phyloP scores from a whole-genome alignment of 2,888 invertebrate species.

The Embidobia sp. region DNA sequence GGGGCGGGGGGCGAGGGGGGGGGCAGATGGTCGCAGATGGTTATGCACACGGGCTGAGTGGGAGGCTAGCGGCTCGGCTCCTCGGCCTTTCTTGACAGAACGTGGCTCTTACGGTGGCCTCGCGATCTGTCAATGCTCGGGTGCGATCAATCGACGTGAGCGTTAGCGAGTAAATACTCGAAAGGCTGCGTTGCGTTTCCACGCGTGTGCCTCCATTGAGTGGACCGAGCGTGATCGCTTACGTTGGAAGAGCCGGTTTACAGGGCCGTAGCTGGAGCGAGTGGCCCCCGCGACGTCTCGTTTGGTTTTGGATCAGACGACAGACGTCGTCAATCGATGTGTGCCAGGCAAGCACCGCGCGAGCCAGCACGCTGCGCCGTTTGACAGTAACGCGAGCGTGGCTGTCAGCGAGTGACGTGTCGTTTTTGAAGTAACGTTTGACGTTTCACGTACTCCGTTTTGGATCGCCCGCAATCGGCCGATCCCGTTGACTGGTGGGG shows the following conservation, averaged over 20 bases:
- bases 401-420: constrained; percentile 13
- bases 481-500: constrained; percentile 53
- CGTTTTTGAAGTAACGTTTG: neutral
- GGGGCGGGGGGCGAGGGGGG: no score
- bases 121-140: constrained; percentile 28
- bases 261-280: constrained; percentile 34
- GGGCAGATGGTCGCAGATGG: no score
- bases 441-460: constrained; percentile 7
- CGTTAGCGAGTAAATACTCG: constrained; percentile 3
- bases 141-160: constrained; percentile 31
- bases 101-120: constrained; percentile 12
- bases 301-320: no score
- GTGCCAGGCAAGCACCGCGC: constrained; percentile 5
- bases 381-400: constrained; percentile 26
- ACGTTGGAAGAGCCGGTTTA: constrained; percentile 46
- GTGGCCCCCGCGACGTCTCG: constrained; percentile 32
- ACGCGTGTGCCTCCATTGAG: constrained; percentile 30
- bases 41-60: no score
- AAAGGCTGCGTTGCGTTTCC: constrained; percentile 1
- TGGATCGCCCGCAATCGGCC: constrained; percentile 14
- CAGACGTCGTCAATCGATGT: no score
- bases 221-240: constrained; percentile 16
- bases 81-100: no score
- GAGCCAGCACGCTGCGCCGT: constrained; percentile 6
- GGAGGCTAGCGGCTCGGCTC: no score